These are phyloP conservation scores for Dendropsophus ebraccatus DNA, from an alignment of 2,113 vertebrate genomes.

Conservation along the genomic window DNA sequence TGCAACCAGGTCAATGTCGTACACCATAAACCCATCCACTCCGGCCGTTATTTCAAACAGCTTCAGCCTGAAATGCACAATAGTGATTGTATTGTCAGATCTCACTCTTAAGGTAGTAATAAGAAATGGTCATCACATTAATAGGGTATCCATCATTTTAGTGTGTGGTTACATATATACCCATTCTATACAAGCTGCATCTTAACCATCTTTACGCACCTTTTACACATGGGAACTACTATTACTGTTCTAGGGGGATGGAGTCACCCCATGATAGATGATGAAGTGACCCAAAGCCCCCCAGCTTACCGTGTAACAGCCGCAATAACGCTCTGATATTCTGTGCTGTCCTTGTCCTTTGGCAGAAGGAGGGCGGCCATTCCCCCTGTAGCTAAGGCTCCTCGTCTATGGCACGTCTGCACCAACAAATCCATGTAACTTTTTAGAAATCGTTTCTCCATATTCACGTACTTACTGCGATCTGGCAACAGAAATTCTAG, in stretches of 20 bases:
- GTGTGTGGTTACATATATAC: not conserved
- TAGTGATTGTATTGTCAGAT: not conserved
- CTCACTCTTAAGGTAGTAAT: not conserved
- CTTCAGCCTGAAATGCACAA: conserved; percentile 71
- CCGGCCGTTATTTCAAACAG: conserved; percentile 79
- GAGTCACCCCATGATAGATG: no score
- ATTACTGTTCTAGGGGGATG: no score
- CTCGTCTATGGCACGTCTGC: conserved; percentile 70
- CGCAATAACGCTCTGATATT: conserved; percentile 66
- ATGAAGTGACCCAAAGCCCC: not conserved
- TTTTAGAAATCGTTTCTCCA: conserved; percentile 78
- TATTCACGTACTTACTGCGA: conserved; percentile 79
- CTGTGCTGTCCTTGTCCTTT: conserved; percentile 57
- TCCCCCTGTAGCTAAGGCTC: conserved; percentile 76
- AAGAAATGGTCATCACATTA: not conserved
- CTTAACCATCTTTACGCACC: not conserved
- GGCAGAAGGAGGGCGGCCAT: conserved; percentile 73
- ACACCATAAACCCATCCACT: conserved; percentile 84
- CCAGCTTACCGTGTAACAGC: conserved; percentile 70
- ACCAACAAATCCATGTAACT: conserved; percentile 76
- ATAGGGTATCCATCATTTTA: not conserved
- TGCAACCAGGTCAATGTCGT: conserved; percentile 75
- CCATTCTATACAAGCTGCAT: not conserved
- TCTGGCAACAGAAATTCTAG: conserved; percentile 78
- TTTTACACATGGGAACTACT: not conserved